phyloP scores from a whole-genome alignment of 2,797 vertebrate species.

The Okamejei kenojei region DNA sequence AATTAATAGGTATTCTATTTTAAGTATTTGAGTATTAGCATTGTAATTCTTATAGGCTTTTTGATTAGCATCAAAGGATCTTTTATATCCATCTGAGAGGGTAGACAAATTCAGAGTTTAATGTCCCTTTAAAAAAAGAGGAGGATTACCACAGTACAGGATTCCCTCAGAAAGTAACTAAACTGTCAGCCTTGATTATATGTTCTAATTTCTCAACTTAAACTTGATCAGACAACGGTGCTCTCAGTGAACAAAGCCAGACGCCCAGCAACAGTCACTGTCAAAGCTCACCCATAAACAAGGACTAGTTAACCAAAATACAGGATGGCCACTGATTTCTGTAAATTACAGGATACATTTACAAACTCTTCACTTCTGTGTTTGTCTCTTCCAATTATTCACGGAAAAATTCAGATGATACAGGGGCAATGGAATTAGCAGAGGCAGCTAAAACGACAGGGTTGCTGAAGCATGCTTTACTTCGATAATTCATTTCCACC shows the following conservation, averaged over 20 bases:
- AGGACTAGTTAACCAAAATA: neutral
- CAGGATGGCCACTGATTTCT: neutral
- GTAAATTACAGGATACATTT: neutral
- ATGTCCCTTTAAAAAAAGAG: neutral
- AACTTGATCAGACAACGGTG: neutral
- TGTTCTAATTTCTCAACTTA: neutral
- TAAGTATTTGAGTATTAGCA: neutral
- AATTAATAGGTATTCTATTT: neutral
- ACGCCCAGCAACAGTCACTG: neutral
- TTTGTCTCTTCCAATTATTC: neutral
- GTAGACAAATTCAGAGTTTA: neutral
- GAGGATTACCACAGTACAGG: neutral
- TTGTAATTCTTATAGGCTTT: neutral
- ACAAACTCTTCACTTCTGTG: neutral
- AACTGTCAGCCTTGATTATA: neutral
- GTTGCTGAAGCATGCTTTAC: conserved; percentile 13
- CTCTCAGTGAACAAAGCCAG: neutral
- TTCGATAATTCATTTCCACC: conserved; percentile 29
- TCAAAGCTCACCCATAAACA: neutral
- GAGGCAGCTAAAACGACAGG: neutral
- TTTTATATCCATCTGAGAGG: neutral
- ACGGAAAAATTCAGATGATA: neutral
- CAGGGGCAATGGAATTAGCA: neutral
- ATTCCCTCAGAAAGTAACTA: neutral
- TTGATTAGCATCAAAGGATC: neutral